These are phyloP conservation scores for Electrona antarctica DNA, from an alignment of 2,113 vertebrate species.

Conservation along the genomic window DNA sequence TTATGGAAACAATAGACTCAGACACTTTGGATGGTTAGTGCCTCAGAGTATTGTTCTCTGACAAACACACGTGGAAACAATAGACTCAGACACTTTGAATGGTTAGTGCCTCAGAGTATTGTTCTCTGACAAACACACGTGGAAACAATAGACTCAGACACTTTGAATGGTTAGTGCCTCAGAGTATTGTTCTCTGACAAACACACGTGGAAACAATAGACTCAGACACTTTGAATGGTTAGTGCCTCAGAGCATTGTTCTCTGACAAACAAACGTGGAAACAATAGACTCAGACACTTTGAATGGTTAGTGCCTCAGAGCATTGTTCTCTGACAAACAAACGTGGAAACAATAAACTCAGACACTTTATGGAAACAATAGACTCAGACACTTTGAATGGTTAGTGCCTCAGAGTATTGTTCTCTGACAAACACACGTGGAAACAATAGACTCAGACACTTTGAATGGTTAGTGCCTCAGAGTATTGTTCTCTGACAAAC, in stretches of 20 bases:
- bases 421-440: conserved; percentile 51
- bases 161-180: conserved; percentile 34
- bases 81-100: conserved; percentile 26
- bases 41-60: conserved; percentile 48
- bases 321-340: conserved; percentile 50
- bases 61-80: conserved; percentile 54
- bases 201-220: conserved; percentile 51
- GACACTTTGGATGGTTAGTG: conserved; percentile 30
- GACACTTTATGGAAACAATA: conserved; percentile 45
- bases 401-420: conserved; percentile 48
- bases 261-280: conserved; percentile 55
- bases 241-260: conserved; percentile 48
- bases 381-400: conserved; percentile 23
- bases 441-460: conserved; percentile 39
- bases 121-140: conserved; percentile 52
- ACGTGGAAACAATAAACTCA: conserved; percentile 51
- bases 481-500: conserved; percentile 50
- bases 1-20: conserved; percentile 47
- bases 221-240: conserved; percentile 18
- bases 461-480: conserved; percentile 37
- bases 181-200: conserved; percentile 51
- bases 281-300: conserved; percentile 29
- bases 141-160: conserved; percentile 44
- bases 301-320: conserved; percentile 41
- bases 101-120: conserved; percentile 45